Percentiles rank a stretch among this genome's conserved stretches.
These are phyloP conservation scores for Zapornia atra DNA, from an alignment of 2,113 vertebrate species.

Conservation along the genomic window DNA sequence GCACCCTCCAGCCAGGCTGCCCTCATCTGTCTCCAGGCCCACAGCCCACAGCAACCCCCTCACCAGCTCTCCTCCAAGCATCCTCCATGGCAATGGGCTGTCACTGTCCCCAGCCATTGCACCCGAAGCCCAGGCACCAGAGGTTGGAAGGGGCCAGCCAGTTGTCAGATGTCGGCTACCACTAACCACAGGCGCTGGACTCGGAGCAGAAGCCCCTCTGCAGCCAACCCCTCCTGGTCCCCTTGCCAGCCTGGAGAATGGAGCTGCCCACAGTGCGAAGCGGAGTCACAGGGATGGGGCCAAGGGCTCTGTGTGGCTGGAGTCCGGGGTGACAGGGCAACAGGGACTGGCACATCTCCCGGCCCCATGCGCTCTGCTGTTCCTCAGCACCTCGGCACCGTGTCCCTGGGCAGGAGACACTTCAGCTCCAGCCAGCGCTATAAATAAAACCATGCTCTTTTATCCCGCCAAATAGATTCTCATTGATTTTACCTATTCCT, in stretches of 20 bases:
- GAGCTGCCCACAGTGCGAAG: neutral
- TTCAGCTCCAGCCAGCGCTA: constrained; percentile 23
- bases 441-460: constrained; percentile 45
- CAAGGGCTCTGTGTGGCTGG: fast-evolving
- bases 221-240: neutral
- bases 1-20: neutral
- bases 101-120: neutral
- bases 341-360: neutral
- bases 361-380: neutral
- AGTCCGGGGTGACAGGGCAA: neutral
- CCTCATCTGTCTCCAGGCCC: fast-evolving
- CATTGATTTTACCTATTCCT: constrained; percentile 61
- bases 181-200: neutral
- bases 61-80: neutral
- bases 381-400: neutral
- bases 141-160: neutral
- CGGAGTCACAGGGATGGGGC: fast-evolving
- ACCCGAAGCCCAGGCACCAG: neutral
- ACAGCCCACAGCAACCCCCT: fast-evolving
- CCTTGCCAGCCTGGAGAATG: neutral
- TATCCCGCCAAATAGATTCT: constrained; percentile 41
- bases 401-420: constrained; percentile 3
- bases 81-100: fast-evolving
- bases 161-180: neutral
- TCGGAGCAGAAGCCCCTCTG: neutral